A percentile compares a stretch with the other conserved stretches of the same genome.
Evolutionary conservation across 2,797 vertebrate genomes (phyloP).

Genomic region (Florisuga fusca): DNA sequence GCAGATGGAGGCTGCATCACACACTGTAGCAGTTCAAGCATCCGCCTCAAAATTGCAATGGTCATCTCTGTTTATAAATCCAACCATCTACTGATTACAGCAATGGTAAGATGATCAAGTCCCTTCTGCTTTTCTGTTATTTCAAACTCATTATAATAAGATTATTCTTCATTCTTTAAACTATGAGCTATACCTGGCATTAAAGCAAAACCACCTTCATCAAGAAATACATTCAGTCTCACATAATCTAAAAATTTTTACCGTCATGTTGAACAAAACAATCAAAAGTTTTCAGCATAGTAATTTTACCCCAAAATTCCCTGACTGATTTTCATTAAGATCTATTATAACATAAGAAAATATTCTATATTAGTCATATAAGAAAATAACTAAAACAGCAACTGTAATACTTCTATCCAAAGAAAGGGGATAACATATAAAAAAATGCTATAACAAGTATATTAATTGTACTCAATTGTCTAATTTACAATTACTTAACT

Average conservation of each 20-base stretch:
- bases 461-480: not conserved
- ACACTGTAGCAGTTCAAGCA: rapidly evolving
- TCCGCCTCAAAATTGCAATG: not conserved
- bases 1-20: not conserved
- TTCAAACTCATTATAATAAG: not conserved
- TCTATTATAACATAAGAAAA: not conserved
- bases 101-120: not conserved
- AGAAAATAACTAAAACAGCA: not conserved
- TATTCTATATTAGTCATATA: not conserved
- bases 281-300: not conserved
- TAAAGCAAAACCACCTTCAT: not conserved
- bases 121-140: not conserved
- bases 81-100: not conserved
- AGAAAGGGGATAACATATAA: not conserved
- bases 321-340: not conserved
- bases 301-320: not conserved
- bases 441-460: not conserved
- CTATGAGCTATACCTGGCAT: not conserved
- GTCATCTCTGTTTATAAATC: not conserved
- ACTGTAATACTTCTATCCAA: not conserved
- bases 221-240: not conserved
- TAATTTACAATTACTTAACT: not conserved
- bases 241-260: not conserved
- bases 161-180: not conserved
- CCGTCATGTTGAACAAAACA: not conserved